Evolutionary conservation across 2,888 invertebrate genomes (phyloP).

Genomic region (Agriopis aurantiaria): DNA sequence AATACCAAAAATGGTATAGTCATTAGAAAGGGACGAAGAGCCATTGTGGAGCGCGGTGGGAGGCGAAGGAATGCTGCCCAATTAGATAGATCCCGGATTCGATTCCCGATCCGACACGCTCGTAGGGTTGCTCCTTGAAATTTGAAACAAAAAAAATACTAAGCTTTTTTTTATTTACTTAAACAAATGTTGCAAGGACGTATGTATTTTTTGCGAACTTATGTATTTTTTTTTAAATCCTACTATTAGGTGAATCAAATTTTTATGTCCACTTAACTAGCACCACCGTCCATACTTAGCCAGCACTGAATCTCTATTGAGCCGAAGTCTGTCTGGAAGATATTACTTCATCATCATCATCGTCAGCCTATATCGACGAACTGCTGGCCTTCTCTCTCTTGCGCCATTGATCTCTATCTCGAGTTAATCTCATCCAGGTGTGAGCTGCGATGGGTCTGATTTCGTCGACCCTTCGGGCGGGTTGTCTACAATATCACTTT

Average conservation of each 20-base stretch:
- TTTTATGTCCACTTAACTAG: not conserved
- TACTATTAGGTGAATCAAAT: no score
- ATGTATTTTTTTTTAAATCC: no score
- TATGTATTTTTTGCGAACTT: no score
- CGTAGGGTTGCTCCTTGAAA: slow-evolving; percentile 13
- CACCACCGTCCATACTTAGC: not conserved
- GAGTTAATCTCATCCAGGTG: no score
- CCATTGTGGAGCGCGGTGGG: slow-evolving; percentile 41
- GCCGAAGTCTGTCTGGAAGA: no score
- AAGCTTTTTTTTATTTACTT: not conserved
- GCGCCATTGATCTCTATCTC: no score
- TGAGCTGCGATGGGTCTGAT: no score
- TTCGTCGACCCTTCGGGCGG: no score
- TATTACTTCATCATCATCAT: no score
- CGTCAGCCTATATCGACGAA: not conserved
- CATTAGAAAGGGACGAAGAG: slow-evolving; percentile 42
- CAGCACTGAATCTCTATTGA: not conserved
- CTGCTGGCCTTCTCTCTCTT: no score
- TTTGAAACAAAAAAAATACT: not conserved
- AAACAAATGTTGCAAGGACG: no score
- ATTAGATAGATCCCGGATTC: slow-evolving; percentile 67
- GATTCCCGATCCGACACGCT: slow-evolving; percentile 52
- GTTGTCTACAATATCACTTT: no score
- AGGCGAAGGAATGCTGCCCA: slow-evolving; percentile 73
- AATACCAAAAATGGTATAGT: slow-evolving; percentile 39